Percentiles rank a stretch among this genome's conserved stretches.
Conservation (phyloP, 2,888 invertebrate genomes). For the Mechanitis messenoides region DNA sequence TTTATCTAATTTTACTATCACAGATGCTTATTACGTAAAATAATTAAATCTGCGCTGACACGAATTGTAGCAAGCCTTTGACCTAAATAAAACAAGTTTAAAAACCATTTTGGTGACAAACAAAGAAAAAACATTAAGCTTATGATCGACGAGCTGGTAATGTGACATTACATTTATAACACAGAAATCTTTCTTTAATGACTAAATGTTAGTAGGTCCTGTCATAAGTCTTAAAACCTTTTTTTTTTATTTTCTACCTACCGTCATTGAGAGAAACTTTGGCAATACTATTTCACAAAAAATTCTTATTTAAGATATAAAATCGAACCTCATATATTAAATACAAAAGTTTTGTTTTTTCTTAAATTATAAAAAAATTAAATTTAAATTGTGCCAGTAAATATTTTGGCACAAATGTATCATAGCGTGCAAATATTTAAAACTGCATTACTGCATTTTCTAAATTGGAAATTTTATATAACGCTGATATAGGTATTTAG, state of each 20-base stretch:
- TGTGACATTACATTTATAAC: background rate
- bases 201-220: background rate
- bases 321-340: too few relatives aligned
- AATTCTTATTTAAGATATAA: too few relatives aligned
- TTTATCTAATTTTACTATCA: slow-evolving; percentile 56
- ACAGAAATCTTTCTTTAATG: background rate
- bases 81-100: too few relatives aligned
- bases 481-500: too few relatives aligned
- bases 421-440: too few relatives aligned
- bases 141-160: background rate
- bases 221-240: background rate
- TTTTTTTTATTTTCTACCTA: background rate
- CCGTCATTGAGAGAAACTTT: background rate
- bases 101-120: too few relatives aligned
- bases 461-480: too few relatives aligned
- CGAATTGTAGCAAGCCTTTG: background rate
- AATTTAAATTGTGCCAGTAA: too few relatives aligned
- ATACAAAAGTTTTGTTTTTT: too few relatives aligned
- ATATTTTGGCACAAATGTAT: too few relatives aligned
- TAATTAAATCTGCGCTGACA: background rate
- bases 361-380: too few relatives aligned
- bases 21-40: slow-evolving; percentile 65
- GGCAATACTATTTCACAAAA: too few relatives aligned
- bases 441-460: background rate
- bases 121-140: background rate